phyloP scores from a whole-genome alignment of 2,888 invertebrate species.

The Sphinx pinastri region DNA sequence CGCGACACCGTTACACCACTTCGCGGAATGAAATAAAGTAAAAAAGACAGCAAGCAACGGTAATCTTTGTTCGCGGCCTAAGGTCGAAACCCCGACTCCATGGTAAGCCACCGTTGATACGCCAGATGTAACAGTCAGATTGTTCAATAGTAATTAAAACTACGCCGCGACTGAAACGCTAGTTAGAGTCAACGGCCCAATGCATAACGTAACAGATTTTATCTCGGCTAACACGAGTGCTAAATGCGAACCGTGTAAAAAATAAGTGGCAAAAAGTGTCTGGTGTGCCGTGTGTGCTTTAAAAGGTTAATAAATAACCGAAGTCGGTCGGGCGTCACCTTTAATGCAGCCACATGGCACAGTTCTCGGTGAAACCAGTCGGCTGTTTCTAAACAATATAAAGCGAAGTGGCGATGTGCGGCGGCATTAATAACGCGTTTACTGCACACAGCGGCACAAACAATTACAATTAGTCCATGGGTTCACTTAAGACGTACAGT shows the following conservation, averaged over 20 bases:
- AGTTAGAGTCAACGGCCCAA: slow-evolving; percentile 38
- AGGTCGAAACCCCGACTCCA: slow-evolving; percentile 63
- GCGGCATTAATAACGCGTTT: slow-evolving; percentile 32
- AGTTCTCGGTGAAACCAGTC: slow-evolving; percentile 67
- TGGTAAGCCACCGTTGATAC: slow-evolving; percentile 55
- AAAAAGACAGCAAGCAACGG: slow-evolving; percentile 75
- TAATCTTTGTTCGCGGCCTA: slow-evolving; percentile 72
- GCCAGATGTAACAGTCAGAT: slow-evolving; percentile 51
- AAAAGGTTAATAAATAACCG: slow-evolving; percentile 61
- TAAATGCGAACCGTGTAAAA: slow-evolving; percentile 38
- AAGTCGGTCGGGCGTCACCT: slow-evolving; percentile 67
- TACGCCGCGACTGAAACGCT: slow-evolving; percentile 47
- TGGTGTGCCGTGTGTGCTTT: slow-evolving; percentile 49
- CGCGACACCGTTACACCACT: slow-evolving; percentile 78
- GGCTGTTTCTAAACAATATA: slow-evolving; percentile 46
- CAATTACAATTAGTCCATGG: slow-evolving; percentile 32
- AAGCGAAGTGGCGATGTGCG: slow-evolving; percentile 31
- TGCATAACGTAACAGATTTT: slow-evolving; percentile 33
- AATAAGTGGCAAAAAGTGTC: slow-evolving; percentile 48
- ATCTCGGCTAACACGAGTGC: slow-evolving; percentile 32
- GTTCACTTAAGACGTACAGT: slow-evolving; percentile 24
- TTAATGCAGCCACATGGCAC: slow-evolving; percentile 68
- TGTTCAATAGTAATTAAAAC: slow-evolving; percentile 64
- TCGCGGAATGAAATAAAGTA: slow-evolving; percentile 77
- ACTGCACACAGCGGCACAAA: slow-evolving; percentile 31